These are phyloP conservation scores for Neopipo cinnamomea DNA, from an alignment of 2,113 vertebrate genomes.

Conservation along the genomic window DNA sequence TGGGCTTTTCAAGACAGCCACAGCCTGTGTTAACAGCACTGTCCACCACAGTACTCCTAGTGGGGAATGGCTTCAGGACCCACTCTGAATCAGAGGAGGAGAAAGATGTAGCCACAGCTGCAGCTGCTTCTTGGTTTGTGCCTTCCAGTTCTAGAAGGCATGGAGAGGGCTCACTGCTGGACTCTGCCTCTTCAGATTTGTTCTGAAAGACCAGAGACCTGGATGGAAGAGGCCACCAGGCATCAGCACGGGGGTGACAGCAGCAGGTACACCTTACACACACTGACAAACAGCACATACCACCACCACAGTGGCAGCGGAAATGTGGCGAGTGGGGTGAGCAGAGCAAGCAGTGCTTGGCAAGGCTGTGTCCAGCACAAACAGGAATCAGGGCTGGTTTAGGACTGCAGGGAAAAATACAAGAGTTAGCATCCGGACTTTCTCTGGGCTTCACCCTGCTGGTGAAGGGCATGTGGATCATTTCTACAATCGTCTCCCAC, in stretches of 20 bases:
- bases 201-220: background rate
- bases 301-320: background rate
- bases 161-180: background rate
- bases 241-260: constrained; percentile 2
- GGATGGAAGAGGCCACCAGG: constrained; percentile 54
- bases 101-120: background rate
- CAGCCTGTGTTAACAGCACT: constrained; percentile 60
- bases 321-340: background rate
- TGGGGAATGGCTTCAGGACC: background rate
- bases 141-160: constrained; percentile 36
- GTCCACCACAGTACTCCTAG: constrained; percentile 3
- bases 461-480: constrained; percentile 61
- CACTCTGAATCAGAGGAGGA: constrained; percentile 33
- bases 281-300: constrained; percentile 3
- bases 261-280: constrained; percentile 13
- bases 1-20: constrained; percentile 25
- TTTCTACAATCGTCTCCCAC: constrained; percentile 73
- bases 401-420: background rate
- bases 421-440: background rate
- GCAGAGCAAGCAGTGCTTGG: background rate
- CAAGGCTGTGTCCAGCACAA: background rate
- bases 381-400: background rate
- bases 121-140: background rate
- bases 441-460: background rate
- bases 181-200: constrained; percentile 4